Base-by-base conservation (phyloP, 2,888 invertebrate species). In the Watsonalla cultraria region DNA sequence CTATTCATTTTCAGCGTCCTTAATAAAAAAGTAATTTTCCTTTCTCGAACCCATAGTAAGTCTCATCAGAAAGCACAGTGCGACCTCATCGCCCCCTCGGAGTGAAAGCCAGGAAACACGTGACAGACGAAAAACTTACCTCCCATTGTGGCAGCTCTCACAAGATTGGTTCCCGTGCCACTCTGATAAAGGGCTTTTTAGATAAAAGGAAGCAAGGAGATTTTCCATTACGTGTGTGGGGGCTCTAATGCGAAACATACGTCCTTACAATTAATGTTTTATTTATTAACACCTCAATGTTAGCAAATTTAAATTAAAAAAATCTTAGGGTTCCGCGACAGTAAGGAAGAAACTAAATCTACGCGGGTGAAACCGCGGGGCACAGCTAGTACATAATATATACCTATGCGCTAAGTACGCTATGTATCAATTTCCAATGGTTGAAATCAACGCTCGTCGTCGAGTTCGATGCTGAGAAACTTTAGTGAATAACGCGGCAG, bases 121-220 rank as follows among this genome's bases (percentile, higher is more conserved):
- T 70, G 75, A 77, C 72, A 77, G 62, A 69, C 70, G 72, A 74
- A 74, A 74, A 76, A 73, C 70, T 72, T 72, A 70, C 68, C 68
- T 70, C 64, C 72, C 62, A 73, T 74, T 74, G 74, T 67, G 58
- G 58, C 57, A 64, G 61, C 58, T 65, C 64, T 67, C 65, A 63
- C 60, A 65, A 75, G 74, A 78, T 76, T 74, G 72, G 70, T 65
- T 66, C 68, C 58, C 60, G 58, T 46, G 57, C 53, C 51, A 55
- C 39, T 62, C 60, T 65, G 62, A 61, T 49, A 49, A 13, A 51
- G 15, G 46, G 54, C 51, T 47, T 54, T 14, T 35, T 37, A 37
- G 11, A 49, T 49, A 49, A 49, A 49, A 49, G 39, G 39, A 9
- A 39, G 8, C 37, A 15, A 5, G 15, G 34, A 39, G 49, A 37